Evolutionary conservation across 2,888 invertebrate genomes (phyloP), one percentile per base, ranked within the genome.

Genomic region (Syritta pipiens): DNA sequence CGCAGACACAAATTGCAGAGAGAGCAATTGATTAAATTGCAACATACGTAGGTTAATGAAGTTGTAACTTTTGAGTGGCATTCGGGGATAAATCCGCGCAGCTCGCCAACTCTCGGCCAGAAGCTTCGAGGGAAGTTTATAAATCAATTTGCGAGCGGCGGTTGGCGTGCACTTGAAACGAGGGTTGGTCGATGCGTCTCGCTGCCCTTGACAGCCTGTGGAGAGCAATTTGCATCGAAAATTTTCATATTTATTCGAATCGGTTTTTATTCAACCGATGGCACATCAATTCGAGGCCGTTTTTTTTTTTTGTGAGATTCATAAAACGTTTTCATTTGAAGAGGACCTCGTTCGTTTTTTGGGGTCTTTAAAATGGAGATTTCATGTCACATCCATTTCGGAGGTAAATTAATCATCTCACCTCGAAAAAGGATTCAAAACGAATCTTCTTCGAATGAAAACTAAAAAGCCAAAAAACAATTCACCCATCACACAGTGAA

Each of bases 31-130:
- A 65, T 65, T 44, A 12, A 65, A 53, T 65, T 53, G 44, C 44
- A 44, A 53, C 65, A 32, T 44, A 46, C 44, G 44, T 46, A 42
- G 9, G 53, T 53, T 65, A 65, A 65, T 53, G 53, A 65, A 65
- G 53, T 65, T 53, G 65, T 24, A 53, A 53, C 53, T 53, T 42
- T 44, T 65, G 65, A 65, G 65, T 65, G 65, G 51, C 63, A 17
- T 14, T 5, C 26, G 37, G n/a, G n/a, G 48, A 49, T 62, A 49
- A 40, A 40, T 40, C 48, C 26, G 35, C 19, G 17, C 48, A 12
- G 17, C 48, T 26, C 12, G 19, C 2, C 37, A 7, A 7, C 7
- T 9, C 17, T 9, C 19, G 37, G 19, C 17, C 4, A 28, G 28
- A 7, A n/a, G 28, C 37, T 7, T 7, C 35, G n/a, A 42, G 10